Evolutionary conservation across 2,888 invertebrate genomes (phyloP).

Genomic region (Caenorhabditis becei): DNA sequence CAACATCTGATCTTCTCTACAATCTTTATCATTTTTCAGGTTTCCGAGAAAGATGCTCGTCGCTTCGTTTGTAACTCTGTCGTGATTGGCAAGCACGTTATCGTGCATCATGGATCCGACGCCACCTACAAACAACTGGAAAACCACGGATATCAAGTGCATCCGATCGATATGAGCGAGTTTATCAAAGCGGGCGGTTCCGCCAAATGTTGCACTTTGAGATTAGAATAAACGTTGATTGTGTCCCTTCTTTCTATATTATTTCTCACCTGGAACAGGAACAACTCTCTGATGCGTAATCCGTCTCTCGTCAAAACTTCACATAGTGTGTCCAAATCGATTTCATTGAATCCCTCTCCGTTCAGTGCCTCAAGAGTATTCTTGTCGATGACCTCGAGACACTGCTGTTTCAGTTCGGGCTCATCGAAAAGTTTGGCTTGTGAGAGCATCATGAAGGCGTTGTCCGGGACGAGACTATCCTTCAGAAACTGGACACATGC

Average conservation of each 20-base stretch:
- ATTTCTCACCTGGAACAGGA: constrained; percentile 87
- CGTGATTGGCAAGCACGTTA: constrained; percentile 77
- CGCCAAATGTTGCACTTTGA: constrained; percentile 78
- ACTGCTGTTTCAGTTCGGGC: constrained; percentile 88
- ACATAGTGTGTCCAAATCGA: constrained; percentile 89
- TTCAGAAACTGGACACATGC: constrained; percentile 89
- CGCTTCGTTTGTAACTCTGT: constrained; percentile 80
- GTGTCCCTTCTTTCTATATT: too few species aligned
- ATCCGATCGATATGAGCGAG: constrained; percentile 78
- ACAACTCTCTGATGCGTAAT: constrained; percentile 88
- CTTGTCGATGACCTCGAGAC: constrained; percentile 90
- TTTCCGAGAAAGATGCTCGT: constrained; percentile 75
- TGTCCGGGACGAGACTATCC: constrained; percentile 88
- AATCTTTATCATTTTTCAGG: constrained; percentile 37
- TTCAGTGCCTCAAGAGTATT: constrained; percentile 89
- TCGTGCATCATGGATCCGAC: constrained; percentile 75
- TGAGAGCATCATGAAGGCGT: constrained; percentile 89
- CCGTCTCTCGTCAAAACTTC: constrained; percentile 89
- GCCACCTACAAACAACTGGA: constrained; percentile 71
- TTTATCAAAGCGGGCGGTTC: constrained; percentile 81
- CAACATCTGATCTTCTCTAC: not conserved
- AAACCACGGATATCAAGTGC: constrained; percentile 70
- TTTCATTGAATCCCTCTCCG: constrained; percentile 89
- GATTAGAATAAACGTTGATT: constrained; percentile 58
- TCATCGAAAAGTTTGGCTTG: constrained; percentile 89